A percentile compares a stretch with the other conserved stretches of the same genome.
phyloP scores from a whole-genome alignment of 2,113 vertebrate genomes.

The Passerina amoena region DNA sequence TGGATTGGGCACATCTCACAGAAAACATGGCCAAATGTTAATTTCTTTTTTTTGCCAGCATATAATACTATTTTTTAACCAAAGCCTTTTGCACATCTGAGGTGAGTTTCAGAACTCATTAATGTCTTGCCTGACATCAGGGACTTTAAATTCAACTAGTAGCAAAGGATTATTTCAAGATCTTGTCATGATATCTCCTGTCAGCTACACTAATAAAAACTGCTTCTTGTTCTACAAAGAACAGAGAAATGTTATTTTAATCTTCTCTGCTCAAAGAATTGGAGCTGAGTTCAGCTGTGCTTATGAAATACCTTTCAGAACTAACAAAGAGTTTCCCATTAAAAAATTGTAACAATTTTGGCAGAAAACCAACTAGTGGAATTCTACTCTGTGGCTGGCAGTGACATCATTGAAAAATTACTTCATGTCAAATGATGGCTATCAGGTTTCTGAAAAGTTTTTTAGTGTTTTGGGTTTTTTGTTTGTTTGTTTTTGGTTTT shows the following conservation, averaged over 20 bases:
- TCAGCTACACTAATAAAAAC: background rate
- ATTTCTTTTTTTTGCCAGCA: background rate
- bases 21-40: background rate
- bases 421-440: background rate
- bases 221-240: background rate
- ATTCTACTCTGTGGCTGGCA: background rate
- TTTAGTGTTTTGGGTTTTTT: background rate
- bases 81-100: background rate
- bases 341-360: background rate
- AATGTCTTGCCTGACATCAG: background rate
- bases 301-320: background rate
- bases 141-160: background rate
- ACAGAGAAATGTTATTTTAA: background rate
- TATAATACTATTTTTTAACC: background rate
- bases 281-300: background rate
- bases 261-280: background rate
- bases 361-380: background rate
- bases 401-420: background rate
- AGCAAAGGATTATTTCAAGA: background rate
- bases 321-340: background rate
- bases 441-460: background rate
- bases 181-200: background rate
- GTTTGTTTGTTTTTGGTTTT: fast-evolving
- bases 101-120: background rate
- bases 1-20: background rate